A percentile compares a stretch with the other conserved stretches of the same genome.
These are phyloP conservation scores for Drosophila diplacantha DNA, from an alignment of 2,888 invertebrate genomes.

Conservation along the genomic window DNA sequence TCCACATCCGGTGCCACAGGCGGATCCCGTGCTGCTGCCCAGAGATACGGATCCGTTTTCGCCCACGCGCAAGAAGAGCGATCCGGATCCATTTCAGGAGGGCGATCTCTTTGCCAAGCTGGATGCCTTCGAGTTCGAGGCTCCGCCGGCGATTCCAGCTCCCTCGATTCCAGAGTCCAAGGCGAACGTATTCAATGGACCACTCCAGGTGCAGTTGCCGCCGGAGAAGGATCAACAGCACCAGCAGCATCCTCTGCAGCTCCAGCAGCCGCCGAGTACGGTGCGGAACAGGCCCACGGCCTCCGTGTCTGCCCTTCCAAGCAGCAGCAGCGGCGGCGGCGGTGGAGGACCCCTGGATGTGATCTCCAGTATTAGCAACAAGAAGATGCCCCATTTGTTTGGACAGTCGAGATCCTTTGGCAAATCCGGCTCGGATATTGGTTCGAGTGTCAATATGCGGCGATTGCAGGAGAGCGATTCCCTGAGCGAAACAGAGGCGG, in stretches of 20 bases:
- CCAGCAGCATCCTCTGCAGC: conserved; percentile 17
- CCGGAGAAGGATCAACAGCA: conserved; percentile 79
- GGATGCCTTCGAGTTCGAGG: conserved; percentile 77
- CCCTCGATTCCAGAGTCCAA: conserved; percentile 41
- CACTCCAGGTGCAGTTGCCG: conserved; percentile 84
- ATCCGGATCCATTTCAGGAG: conserved; percentile 87
- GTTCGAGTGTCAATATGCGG: conserved; percentile 78
- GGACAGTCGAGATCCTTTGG: conserved; percentile 76
- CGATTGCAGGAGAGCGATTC: conserved; percentile 78
- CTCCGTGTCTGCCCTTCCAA: conserved; percentile 31
- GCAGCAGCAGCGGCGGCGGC: conserved; percentile 41
- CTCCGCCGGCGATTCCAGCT: conserved; percentile 53
- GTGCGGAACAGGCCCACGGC: conserved; percentile 68
- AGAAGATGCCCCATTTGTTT: conserved; percentile 78
- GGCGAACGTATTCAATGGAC: conserved; percentile 80
- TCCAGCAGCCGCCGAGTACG: conserved; percentile 46
- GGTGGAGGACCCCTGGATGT: conserved; percentile 73
- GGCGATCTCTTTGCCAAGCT: conserved; percentile 77
- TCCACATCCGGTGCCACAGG: conserved; percentile 50
- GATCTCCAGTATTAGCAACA: conserved; percentile 77
- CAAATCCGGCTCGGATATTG: conserved; percentile 64
- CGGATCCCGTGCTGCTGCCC: conserved; percentile 77
- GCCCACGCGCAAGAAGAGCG: conserved; percentile 79
- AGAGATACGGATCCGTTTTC: conserved; percentile 78
- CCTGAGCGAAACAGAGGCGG: conserved; percentile 77